phyloP scores from a whole-genome alignment of 2,113 vertebrate species.

The Bubo bubo region DNA sequence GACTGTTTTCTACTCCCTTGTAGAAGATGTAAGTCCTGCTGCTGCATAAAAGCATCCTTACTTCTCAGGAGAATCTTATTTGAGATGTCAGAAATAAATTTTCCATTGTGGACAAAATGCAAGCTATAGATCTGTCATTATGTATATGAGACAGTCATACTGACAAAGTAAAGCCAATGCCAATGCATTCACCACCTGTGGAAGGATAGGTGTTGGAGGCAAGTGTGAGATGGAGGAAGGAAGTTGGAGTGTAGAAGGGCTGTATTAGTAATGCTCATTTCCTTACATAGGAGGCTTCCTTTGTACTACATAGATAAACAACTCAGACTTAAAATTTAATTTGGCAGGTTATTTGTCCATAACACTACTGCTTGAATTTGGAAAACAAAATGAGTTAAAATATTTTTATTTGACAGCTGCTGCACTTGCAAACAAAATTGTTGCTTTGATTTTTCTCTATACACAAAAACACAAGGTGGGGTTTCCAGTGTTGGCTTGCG shows the following conservation, averaged over 20 bases:
- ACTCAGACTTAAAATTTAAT: constrained; percentile 14
- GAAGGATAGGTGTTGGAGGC: not conserved
- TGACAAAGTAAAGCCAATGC: not conserved
- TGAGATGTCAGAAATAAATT: not conserved
- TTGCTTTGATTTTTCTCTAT: not conserved
- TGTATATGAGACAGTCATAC: not conserved
- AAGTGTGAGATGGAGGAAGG: not conserved
- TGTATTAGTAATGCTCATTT: not conserved
- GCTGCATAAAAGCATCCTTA: not conserved
- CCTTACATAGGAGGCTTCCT: not conserved
- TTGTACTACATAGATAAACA: not conserved
- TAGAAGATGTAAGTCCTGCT: not conserved
- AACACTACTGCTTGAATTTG: not conserved
- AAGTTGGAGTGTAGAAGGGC: not conserved
- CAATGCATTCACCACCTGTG: not conserved
- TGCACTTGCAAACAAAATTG: not conserved
- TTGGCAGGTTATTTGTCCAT: constrained; percentile 1
- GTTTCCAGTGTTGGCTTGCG: not conserved
- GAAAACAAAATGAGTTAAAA: constrained; percentile 8
- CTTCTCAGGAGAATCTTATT: not conserved
- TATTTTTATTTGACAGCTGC: constrained; percentile 18
- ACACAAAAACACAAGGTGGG: not conserved
- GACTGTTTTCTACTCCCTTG: not conserved
- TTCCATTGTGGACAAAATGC: not conserved
- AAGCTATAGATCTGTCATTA: not conserved